Base-by-base conservation (phyloP, 1,140 invertebrate species). In the Belonocnema kinseyi region DNA sequence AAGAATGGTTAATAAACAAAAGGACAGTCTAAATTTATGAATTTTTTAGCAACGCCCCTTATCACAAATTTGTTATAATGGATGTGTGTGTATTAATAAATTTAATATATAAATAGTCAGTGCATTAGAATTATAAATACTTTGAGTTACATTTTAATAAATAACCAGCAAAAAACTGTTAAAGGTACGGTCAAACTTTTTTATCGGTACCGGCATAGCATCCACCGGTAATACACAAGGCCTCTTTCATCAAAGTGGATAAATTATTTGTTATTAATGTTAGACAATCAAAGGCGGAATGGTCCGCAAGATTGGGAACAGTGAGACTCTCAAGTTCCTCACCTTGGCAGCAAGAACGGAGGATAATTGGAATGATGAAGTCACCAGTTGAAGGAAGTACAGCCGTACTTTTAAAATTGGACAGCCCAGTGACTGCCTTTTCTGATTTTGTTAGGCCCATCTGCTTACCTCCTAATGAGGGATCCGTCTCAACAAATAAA, bases 321-420 rank as follows among this genome's bases (percentile, higher is more conserved):
- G 94, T 97, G 0, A 93, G 97, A 26, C 91, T 97, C 51, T 93
- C 95, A 16, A 95, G 95, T 73, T 94, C 93, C 3, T 94, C 96
- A 3, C 97, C 97, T 0, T 97, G 96, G 96, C 96, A 97, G 79
- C 96, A 97, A 87, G 95, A 97, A 82, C 91, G 96, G 33, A 92
- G 96, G 74, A 95, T 98, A 17, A 92, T 97, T 3, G 97, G 97
- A 16, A 96, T 97, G 95, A 94, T 97, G 4, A 97, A 97, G 82
- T 97, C 96, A 0, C 96, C 97, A 0, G 95, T 97, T 0, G 96
- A 97, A 90, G 97, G 97, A 12, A 97, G 96, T 79, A 96, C 95
- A 54, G 92, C 97, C 1, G 96, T 96, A 2, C 88, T 98, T 50
- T 92, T 97, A 10, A 96, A 97, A 84, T 89, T 98, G 54, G 96